phyloP scores from a whole-genome alignment of 2,888 invertebrate genomes.

The Zelleria hepariella region DNA sequence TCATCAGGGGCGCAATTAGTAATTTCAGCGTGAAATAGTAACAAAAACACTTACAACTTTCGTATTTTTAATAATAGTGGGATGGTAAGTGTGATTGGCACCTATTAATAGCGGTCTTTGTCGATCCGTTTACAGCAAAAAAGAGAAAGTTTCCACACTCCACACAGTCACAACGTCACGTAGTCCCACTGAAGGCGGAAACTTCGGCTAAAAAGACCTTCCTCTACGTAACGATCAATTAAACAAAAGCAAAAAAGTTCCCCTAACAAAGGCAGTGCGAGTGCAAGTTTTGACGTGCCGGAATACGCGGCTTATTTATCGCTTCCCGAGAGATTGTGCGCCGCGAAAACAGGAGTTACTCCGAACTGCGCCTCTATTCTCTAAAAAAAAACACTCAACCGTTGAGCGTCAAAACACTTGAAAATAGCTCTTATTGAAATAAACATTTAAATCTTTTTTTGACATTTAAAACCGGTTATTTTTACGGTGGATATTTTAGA shows the following conservation, averaged over 20 bases:
- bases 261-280: slow-evolving; percentile 31
- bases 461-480: too few relatives aligned
- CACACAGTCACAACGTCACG: background rate
- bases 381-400: too few relatives aligned
- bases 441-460: too few relatives aligned
- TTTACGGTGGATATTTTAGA: too few relatives aligned
- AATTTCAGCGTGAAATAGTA: too few relatives aligned
- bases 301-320: slow-evolving; percentile 36
- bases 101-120: background rate
- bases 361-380: slow-evolving; percentile 18
- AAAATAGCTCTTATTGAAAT: too few relatives aligned
- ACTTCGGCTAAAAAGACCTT: background rate
- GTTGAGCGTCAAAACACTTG: too few relatives aligned
- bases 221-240: slow-evolving; percentile 25
- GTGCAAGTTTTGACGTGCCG: slow-evolving; percentile 31
- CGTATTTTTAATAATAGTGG: too few relatives aligned
- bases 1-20: too few relatives aligned
- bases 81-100: too few relatives aligned
- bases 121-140: background rate
- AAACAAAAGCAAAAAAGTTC: slow-evolving; percentile 37
- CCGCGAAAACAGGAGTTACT: background rate
- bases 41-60: too few relatives aligned
- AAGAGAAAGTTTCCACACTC: background rate
- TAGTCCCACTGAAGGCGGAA: background rate
- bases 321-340: slow-evolving; percentile 33